Conservation (phyloP, 2,888 invertebrate genomes). For the Eupeodes latifasciatus region DNA sequence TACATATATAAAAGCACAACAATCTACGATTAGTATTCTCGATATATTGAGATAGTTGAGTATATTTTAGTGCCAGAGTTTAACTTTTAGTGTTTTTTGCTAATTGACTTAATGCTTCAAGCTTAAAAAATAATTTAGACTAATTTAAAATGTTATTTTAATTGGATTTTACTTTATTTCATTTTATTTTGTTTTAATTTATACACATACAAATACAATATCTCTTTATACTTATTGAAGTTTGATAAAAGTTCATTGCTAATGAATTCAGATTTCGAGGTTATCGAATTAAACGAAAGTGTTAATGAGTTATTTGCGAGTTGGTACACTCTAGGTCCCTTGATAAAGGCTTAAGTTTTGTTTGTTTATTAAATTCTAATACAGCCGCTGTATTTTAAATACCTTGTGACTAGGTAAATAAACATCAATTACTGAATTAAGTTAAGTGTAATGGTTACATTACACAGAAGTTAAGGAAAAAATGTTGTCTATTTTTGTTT, state of each 20-base stretch:
- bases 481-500: too few relatives aligned
- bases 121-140: conserved; percentile 13
- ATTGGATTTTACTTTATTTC: conserved; percentile 15
- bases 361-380: neutral
- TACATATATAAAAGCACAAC: neutral
- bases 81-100: neutral
- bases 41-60: neutral
- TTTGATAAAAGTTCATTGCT: conserved; percentile 55
- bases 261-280: conserved; percentile 26
- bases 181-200: neutral
- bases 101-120: conserved; percentile 21
- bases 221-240: neutral
- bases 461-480: too few relatives aligned
- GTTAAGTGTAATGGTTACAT: too few relatives aligned
- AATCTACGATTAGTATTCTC: neutral
- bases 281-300: conserved; percentile 26
- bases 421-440: too few relatives aligned
- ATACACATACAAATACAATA: neutral
- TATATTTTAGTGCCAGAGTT: conserved; percentile 2
- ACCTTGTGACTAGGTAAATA: too few relatives aligned
- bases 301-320: conserved; percentile 49
- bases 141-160: conserved; percentile 14
- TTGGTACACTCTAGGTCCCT: neutral
- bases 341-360: neutral
- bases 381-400: too few relatives aligned